Percentiles rank a stretch among this genome's conserved stretches.
phyloP scores from a whole-genome alignment of 2,797 vertebrate species.

The Pipistrellus pipistrellus region DNA sequence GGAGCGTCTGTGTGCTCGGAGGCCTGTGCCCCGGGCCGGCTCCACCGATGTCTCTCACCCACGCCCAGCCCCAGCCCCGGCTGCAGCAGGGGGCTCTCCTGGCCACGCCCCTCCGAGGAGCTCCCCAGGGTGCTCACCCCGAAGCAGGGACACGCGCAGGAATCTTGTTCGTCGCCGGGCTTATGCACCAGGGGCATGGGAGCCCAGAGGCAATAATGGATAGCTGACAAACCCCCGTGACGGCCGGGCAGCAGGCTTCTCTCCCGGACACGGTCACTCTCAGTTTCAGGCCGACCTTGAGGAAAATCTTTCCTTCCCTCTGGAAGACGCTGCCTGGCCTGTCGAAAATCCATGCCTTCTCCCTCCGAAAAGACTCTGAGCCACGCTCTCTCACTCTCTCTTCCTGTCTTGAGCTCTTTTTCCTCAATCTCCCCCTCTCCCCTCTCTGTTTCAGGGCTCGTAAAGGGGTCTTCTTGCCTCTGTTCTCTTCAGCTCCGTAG shows the following conservation, averaged over 20 bases:
- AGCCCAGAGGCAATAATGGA: neutral
- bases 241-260: neutral
- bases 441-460: too few relatives aligned
- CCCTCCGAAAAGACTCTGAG: neutral
- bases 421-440: too few relatives aligned
- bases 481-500: neutral
- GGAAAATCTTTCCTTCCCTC: neutral
- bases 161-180: neutral
- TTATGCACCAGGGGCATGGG: neutral
- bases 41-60: neutral
- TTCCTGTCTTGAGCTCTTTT: neutral
- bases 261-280: neutral
- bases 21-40: neutral
- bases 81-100: neutral
- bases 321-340: neutral
- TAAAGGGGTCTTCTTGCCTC: neutral
- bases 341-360: neutral
- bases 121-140: neutral
- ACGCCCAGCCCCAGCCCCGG: neutral
- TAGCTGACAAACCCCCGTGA: neutral
- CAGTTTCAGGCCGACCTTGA: neutral
- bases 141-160: neutral
- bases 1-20: too few relatives aligned
- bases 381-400: neutral
- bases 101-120: neutral